Conservation (phyloP, 2,888 invertebrate genomes). For the Galerucella pusilla region DNA sequence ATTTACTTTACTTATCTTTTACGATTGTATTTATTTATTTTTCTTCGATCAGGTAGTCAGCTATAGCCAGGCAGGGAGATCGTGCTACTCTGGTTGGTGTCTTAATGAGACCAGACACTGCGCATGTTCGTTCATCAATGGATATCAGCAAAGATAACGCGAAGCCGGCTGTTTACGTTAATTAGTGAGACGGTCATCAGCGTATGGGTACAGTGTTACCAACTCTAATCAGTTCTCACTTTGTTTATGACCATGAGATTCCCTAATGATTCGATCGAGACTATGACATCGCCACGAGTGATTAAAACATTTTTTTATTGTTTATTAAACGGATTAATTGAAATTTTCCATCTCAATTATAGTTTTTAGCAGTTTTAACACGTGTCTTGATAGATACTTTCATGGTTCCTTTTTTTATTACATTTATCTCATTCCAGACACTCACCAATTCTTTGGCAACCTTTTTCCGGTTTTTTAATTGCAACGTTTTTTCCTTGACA, state of each 20-base stretch:
- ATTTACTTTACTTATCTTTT: slow-evolving; percentile 8
- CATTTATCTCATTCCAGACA: too few relatives aligned
- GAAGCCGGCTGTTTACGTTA: slow-evolving; percentile 52
- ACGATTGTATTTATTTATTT: neutral
- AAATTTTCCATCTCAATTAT: too few relatives aligned
- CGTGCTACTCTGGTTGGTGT: slow-evolving; percentile 54
- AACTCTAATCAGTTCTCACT: slow-evolving; percentile 39
- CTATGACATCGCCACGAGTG: neutral
- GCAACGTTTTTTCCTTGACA: too few relatives aligned
- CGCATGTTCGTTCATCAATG: slow-evolving; percentile 63
- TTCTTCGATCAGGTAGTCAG: slow-evolving; percentile 12
- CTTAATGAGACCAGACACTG: slow-evolving; percentile 63
- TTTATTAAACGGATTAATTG: neutral
- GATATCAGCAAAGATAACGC: slow-evolving; percentile 55
- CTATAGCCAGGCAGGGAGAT: slow-evolving; percentile 13
- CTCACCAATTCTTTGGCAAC: too few relatives aligned
- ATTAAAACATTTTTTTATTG: neutral
- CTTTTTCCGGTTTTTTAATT: too few relatives aligned
- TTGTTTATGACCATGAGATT: slow-evolving; percentile 24
- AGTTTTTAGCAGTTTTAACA: too few relatives aligned
- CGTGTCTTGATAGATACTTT: too few relatives aligned
- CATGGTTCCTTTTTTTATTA: too few relatives aligned
- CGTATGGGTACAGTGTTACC: slow-evolving; percentile 40
- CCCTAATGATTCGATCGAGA: neutral
- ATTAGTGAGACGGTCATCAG: slow-evolving; percentile 50